Evolutionary conservation across 2,888 invertebrate species (phyloP).

Genomic region (Anoncus sp.): DNA sequence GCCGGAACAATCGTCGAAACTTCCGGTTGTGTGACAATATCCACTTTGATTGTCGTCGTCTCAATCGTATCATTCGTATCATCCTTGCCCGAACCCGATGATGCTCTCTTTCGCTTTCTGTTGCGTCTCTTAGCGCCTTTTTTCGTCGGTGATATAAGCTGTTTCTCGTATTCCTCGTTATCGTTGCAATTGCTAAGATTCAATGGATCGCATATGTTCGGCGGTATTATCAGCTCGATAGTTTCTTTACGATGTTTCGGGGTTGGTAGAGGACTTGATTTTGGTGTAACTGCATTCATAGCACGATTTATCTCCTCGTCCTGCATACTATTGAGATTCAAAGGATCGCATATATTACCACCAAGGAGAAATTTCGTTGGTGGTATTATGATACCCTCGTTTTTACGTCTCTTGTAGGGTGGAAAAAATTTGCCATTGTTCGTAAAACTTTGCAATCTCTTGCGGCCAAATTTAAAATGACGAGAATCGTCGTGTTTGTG

Average conservation of each 20-base stretch:
- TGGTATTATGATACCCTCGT: conserved; percentile 91
- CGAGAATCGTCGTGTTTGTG: conserved; percentile 81
- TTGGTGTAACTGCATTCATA: conserved; percentile 96
- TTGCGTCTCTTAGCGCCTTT: conserved; percentile 87
- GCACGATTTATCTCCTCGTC: conserved; percentile 91
- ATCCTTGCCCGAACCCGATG: conserved; percentile 83
- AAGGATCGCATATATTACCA: conserved; percentile 97
- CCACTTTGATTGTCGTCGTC: background rate
- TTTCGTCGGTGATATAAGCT: conserved; percentile 89
- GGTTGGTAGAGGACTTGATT: conserved; percentile 95
- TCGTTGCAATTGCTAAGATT: conserved; percentile 90
- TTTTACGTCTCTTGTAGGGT: conserved; percentile 90
- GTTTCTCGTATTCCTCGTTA: conserved; percentile 92
- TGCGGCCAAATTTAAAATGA: conserved; percentile 84
- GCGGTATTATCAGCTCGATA: conserved; percentile 96
- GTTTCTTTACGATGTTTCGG: conserved; percentile 91
- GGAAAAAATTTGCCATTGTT: conserved; percentile 89
- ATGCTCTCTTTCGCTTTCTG: conserved; percentile 86
- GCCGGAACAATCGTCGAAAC: background rate
- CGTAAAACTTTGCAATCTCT: conserved; percentile 88
- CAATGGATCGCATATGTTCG: conserved; percentile 96
- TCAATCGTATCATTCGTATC: conserved; percentile 80
- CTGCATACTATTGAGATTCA: conserved; percentile 96
- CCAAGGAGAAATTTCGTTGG: conserved; percentile 97
- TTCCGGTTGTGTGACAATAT: background rate